Base-by-base conservation (phyloP, 2,888 invertebrate species). In the Orthosia gracilis region DNA sequence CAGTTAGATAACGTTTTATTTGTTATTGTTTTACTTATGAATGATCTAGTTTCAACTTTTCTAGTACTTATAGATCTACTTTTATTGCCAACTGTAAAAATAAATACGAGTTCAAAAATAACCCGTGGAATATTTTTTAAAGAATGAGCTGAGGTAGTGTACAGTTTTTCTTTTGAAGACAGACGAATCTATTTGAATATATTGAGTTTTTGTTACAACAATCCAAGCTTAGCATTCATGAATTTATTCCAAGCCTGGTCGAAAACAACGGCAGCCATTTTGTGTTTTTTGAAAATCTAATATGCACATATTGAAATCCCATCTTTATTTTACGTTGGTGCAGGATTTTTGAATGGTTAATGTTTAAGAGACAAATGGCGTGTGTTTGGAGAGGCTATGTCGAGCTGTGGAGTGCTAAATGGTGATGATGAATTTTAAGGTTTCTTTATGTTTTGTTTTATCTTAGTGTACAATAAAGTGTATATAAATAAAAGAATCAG, bases 101-200 rank as follows among this genome's bases (percentile, higher is more conserved):
- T 40, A 59, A 59, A 71, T 47, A n/a, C 17, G n/a, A 52, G 58
- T 18, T 74, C 49, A 21, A 54, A 78, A 79, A 75, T 79, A 79
- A 80, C 55, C 21, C 3, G 3, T 50, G 26, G 21, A 73, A 79
- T 79, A 79, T 79, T 62, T 79, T 62, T 80, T 61, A 17, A 72
- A 49, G 52, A 71, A 49, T 26, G 47, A 80, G 47, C 63, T 9
- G 47, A 63, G 80, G 47, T 63, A 72, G 17, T n/a, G 21, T 11
- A 13, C 13, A 21, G 26, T 47, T 49, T 47, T 70, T 45, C 17
- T 47, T 75, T 57, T n/a, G 40, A 26, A n/a, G 55, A 66, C 23
- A 23, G 26, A n/a, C 26, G 52, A 21, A 63, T 76, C 26, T 47
- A 80, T 80, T 76, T 81, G 54, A 81, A 77, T 81, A 81, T 23